These are phyloP conservation scores for Phylloscopus collybita DNA, from an alignment of 2,797 vertebrate species.

Conservation along the genomic window DNA sequence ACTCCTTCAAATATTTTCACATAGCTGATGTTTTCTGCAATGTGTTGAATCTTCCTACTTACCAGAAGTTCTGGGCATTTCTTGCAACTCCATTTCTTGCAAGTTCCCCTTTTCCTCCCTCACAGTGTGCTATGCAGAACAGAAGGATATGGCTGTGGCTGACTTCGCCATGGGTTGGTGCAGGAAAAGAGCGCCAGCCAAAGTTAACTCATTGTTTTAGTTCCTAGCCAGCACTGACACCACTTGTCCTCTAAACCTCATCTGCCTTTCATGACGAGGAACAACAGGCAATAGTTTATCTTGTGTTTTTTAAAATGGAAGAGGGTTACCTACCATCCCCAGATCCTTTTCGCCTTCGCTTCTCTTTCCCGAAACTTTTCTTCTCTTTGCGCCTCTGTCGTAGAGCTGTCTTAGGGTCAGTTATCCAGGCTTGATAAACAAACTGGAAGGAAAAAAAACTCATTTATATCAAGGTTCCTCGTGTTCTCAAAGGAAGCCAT, in stretches of 20 bases:
- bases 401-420: slow-evolving; percentile 93
- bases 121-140: not conserved
- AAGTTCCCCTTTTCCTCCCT: not conserved
- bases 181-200: not conserved
- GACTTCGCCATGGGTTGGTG: not conserved
- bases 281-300: not conserved
- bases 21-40: not conserved
- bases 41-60: not conserved
- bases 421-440: slow-evolving; percentile 97
- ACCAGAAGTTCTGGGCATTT: not conserved
- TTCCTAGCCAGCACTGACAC: not conserved
- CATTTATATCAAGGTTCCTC: slow-evolving; percentile 50
- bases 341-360: slow-evolving; percentile 75
- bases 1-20: not conserved
- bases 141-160: not conserved
- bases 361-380: slow-evolving; percentile 85
- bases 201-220: not conserved
- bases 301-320: not conserved
- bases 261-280: not conserved
- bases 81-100: not conserved
- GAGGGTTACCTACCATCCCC: slow-evolving; percentile 66
- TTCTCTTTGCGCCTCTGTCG: slow-evolving; percentile 88
- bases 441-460: slow-evolving; percentile 81
- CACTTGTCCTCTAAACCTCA: not conserved
- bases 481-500: slow-evolving; percentile 15